Conservation (phyloP, 2,113 vertebrate genomes). For the Bambusicola thoracicus region DNA sequence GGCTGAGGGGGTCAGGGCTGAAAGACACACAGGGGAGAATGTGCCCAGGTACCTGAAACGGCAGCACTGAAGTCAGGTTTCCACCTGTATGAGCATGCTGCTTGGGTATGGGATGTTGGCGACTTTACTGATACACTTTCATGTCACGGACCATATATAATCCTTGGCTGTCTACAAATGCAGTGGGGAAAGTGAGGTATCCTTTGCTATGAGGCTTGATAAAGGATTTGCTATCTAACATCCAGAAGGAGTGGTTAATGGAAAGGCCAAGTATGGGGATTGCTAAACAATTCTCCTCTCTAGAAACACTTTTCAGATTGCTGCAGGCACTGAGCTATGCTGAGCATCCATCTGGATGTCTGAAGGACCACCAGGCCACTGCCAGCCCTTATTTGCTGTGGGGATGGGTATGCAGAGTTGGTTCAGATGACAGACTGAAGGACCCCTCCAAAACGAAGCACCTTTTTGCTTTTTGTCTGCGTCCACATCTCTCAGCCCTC, state of each 20-base stretch:
- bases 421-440: neutral
- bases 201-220: neutral
- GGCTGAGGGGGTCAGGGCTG: neutral
- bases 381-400: neutral
- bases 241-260: neutral
- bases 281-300: rapidly evolving
- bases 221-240: neutral
- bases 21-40: neutral
- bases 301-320: rapidly evolving
- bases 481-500: neutral
- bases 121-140: neutral
- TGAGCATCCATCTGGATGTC: neutral
- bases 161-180: neutral
- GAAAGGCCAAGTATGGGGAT: neutral
- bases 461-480: neutral
- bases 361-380: neutral
- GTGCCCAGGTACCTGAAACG: rapidly evolving
- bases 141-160: rapidly evolving
- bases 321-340: neutral
- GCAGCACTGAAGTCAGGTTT: too few relatives aligned
- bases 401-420: neutral
- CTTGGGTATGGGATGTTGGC: neutral
- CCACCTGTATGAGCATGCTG: neutral
- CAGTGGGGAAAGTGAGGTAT: neutral
- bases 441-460: neutral